Conservation (phyloP, 2,888 invertebrate species). For the Scrobipalpa atriplicella region DNA sequence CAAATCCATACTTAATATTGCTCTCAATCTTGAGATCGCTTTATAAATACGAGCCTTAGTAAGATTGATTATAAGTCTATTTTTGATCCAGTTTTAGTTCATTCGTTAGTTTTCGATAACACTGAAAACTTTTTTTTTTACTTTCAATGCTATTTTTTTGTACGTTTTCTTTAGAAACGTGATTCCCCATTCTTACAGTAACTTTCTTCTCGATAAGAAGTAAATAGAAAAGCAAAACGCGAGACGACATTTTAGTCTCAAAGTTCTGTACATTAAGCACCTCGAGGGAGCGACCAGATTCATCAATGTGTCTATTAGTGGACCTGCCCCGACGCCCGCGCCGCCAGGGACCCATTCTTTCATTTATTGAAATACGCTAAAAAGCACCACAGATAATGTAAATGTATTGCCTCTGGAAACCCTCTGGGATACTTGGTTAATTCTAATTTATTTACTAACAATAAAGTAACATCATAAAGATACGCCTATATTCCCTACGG, state of each 20-base stretch:
- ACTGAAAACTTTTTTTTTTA: too few species aligned
- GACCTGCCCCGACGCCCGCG: conserved; percentile 28
- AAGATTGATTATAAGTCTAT: too few species aligned
- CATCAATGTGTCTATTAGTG: conserved; percentile 75
- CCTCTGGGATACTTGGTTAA: conserved; percentile 31
- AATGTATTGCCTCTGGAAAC: conserved; percentile 44
- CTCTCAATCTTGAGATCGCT: too few species aligned
- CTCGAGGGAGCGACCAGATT: conserved; percentile 48
- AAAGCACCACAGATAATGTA: conserved; percentile 40
- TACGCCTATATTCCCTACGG: too few species aligned
- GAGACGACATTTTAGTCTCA: background rate
- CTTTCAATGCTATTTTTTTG: background rate
- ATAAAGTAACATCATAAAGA: too few species aligned
- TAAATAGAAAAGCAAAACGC: background rate
- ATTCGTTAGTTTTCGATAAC: too few species aligned
- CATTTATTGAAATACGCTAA: conserved; percentile 68
- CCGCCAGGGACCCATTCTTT: conserved; percentile 67
- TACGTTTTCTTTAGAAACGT: too few species aligned
- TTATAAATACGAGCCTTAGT: too few species aligned
- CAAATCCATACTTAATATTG: too few species aligned
- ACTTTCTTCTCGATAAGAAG: background rate
- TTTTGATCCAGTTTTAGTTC: too few species aligned
- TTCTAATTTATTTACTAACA: conserved; percentile 31
- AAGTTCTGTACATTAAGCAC: conserved; percentile 7
- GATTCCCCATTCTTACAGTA: too few species aligned